Percentiles rank a stretch among this genome's conserved stretches.
phyloP scores from a whole-genome alignment of 2,113 vertebrate species.

The Gnathonemus longibarbis region DNA sequence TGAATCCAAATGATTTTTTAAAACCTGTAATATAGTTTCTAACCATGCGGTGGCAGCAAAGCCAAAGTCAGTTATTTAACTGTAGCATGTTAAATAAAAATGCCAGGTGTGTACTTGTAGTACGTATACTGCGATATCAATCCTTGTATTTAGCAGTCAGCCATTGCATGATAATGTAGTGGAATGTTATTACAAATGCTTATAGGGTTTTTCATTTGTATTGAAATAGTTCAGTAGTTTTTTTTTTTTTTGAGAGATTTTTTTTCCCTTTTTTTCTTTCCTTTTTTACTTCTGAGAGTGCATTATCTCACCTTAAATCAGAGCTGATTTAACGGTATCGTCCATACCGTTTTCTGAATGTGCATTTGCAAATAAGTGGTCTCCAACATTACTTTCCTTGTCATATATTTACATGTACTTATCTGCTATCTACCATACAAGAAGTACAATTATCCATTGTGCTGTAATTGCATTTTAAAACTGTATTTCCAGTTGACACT shows the following conservation, averaged over 20 bases:
- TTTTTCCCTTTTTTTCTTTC: neutral
- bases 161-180: neutral
- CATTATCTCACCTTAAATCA: neutral
- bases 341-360: neutral
- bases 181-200: neutral
- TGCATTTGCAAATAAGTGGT: neutral
- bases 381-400: neutral
- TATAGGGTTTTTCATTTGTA: neutral
- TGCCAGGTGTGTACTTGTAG: neutral
- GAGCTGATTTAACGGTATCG: neutral
- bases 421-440: neutral
- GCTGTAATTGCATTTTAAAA: neutral
- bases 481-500: neutral
- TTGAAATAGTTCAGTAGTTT: neutral
- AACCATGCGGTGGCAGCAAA: constrained; percentile 45
- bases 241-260: neutral
- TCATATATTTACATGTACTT: neutral
- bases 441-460: neutral
- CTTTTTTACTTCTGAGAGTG: neutral
- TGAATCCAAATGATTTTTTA: neutral
- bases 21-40: neutral
- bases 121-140: neutral
- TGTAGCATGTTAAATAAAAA: neutral
- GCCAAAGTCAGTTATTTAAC: neutral
- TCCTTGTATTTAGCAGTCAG: neutral